Evolutionary conservation across 2,113 vertebrate genomes (phyloP).

Genomic region (Toxotes jaculatrix): DNA sequence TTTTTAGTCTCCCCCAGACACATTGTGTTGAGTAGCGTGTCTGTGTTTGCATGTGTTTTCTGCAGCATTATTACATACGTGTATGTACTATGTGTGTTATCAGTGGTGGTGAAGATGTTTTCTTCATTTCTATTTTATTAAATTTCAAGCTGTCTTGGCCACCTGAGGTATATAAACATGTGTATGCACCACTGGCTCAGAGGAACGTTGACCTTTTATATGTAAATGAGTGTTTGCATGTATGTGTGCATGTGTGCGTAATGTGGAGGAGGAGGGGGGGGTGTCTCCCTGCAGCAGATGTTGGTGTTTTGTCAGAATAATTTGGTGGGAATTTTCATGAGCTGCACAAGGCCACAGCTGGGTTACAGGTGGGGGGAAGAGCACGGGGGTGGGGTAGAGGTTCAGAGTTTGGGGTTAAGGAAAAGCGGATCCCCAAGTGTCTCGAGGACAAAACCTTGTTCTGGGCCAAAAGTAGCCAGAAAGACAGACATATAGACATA

Average conservation of each 20-base stretch:
- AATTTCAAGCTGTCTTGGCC: neutral
- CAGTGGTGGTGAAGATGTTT: neutral
- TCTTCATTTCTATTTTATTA: neutral
- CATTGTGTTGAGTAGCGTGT: neutral
- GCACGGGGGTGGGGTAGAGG: neutral
- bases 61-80: neutral
- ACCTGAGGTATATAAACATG: neutral
- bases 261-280: neutral
- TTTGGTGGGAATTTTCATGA: conserved; percentile 83
- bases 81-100: neutral
- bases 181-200: neutral
- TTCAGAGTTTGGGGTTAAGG: neutral
- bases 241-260: conserved; percentile 37
- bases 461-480: conserved; percentile 34
- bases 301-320: conserved; percentile 80
- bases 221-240: conserved; percentile 54
- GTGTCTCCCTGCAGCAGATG: conserved; percentile 71
- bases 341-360: conserved; percentile 79
- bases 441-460: conserved; percentile 46
- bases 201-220: conserved; percentile 4
- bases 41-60: neutral
- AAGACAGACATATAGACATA: conserved; percentile 6
- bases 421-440: conserved; percentile 40
- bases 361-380: conserved; percentile 76
- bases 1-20: too few species aligned